phyloP scores from a whole-genome alignment of 2,888 invertebrate genomes.

The Drosophila atroscutellata region DNA sequence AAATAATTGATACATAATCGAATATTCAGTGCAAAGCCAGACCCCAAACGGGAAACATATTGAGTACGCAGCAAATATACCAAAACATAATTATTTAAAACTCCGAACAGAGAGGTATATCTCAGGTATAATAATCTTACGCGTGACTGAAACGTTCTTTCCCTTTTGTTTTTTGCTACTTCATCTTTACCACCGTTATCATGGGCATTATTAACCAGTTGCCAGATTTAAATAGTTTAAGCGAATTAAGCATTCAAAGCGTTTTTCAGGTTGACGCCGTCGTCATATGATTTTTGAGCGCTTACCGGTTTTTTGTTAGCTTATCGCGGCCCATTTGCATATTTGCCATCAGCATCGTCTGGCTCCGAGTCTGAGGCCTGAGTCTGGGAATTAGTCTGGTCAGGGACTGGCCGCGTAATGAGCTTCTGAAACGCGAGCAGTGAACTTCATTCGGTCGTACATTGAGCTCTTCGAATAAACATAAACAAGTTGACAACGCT shows the following conservation, averaged over 20 bases:
- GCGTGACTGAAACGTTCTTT: background rate
- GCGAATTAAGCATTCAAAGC: constrained; percentile 52
- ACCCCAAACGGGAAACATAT: background rate
- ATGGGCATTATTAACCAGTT: constrained; percentile 31
- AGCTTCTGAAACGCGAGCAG: constrained; percentile 38
- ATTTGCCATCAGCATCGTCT: constrained; percentile 56
- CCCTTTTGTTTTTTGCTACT: background rate
- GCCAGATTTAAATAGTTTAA: constrained; percentile 4
- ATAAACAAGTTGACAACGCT: background rate
- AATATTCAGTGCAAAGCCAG: background rate
- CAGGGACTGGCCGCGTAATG: constrained; percentile 44
- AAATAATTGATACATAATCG: too few species aligned
- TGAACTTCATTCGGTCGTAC: constrained; percentile 36
- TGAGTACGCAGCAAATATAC: background rate
- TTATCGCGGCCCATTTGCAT: constrained; percentile 68
- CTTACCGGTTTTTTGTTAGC: constrained; percentile 53
- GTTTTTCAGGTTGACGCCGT: constrained; percentile 6
- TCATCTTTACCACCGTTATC: constrained; percentile 40
- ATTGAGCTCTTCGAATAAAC: constrained; percentile 9
- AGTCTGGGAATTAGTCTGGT: constrained; percentile 34
- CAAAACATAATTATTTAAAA: background rate
- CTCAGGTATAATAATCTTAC: background rate
- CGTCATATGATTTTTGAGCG: constrained; percentile 21
- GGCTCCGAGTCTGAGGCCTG: constrained; percentile 25
- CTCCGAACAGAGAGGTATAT: background rate